Evolutionary conservation across 2,888 invertebrate species (phyloP).

Genomic region (Brachylomia viminalis): DNA sequence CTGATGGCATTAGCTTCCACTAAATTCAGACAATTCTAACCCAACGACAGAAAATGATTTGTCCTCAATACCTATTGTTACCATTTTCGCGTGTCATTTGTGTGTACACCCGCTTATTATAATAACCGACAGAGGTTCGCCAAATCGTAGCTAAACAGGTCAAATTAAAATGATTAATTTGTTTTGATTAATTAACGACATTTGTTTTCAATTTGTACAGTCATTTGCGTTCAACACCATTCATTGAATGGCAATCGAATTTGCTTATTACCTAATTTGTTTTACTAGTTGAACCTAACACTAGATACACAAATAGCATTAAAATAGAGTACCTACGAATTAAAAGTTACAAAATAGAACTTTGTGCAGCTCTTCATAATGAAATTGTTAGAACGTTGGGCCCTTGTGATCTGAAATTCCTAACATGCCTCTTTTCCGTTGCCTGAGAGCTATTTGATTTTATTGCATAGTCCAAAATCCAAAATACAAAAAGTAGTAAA

Average conservation of each 20-base stretch:
- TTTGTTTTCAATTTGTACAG: slow-evolving; percentile 55
- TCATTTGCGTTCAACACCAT: slow-evolving; percentile 6
- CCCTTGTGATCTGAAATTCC: neutral
- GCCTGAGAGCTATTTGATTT: neutral
- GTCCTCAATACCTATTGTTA: slow-evolving; percentile 11
- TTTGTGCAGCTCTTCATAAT: neutral
- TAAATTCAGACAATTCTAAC: neutral
- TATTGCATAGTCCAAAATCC: neutral
- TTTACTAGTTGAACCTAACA: neutral
- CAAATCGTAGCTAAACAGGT: slow-evolving; percentile 45
- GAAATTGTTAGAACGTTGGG: neutral
- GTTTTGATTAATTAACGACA: slow-evolving; percentile 58
- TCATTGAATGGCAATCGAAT: neutral
- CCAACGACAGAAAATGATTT: neutral
- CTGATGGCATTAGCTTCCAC: neutral
- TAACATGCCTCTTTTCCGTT: neutral
- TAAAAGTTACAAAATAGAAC: neutral
- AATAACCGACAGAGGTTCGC: slow-evolving; percentile 33
- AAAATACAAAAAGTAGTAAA: too few relatives aligned
- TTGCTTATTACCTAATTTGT: neutral
- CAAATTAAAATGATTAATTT: slow-evolving; percentile 43
- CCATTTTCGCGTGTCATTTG: slow-evolving; percentile 30
- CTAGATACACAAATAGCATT: neutral
- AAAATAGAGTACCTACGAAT: neutral
- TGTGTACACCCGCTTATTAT: slow-evolving; percentile 48